phyloP scores from a whole-genome alignment of 2,113 vertebrate genomes.

The Prietella phreatophila region DNA sequence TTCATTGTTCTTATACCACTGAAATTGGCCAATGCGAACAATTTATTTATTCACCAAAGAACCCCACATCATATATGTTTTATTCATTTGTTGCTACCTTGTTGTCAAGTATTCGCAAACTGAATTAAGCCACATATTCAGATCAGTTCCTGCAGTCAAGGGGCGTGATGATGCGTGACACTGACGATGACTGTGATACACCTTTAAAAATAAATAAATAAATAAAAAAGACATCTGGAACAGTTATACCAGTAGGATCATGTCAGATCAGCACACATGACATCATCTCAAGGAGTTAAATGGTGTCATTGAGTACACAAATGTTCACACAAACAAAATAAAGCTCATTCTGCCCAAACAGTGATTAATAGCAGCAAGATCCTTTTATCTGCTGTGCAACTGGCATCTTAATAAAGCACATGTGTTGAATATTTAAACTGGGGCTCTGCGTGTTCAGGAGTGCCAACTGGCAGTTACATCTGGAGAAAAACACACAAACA shows the following conservation, averaged over 20 bases:
- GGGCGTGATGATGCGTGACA: not conserved
- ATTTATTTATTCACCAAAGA: not conserved
- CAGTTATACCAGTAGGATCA: not conserved
- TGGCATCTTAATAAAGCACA: conserved; percentile 9
- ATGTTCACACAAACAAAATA: not conserved
- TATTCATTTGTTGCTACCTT: not conserved
- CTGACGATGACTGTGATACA: not conserved
- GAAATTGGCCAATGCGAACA: not conserved
- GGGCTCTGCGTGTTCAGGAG: not conserved
- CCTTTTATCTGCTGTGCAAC: conserved; percentile 20
- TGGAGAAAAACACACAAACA: conserved; percentile 19
- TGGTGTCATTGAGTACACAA: not conserved
- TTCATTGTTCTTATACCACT: not conserved
- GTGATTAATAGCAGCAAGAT: not conserved
- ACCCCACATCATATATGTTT: not conserved
- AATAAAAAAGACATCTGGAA: not conserved
- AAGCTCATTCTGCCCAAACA: not conserved
- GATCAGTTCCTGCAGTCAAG: not conserved
- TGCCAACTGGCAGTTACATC: conserved; percentile 17
- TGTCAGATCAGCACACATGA: not conserved
- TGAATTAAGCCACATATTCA: not conserved
- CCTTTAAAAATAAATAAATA: too few relatives aligned
- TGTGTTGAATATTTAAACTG: conserved; percentile 31
- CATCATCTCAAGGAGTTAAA: not conserved
- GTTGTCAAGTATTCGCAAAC: not conserved